A percentile compares a stretch with the other conserved stretches of the same genome.
phyloP scores from a whole-genome alignment of 2,113 vertebrate genomes.

The Equus przewalskii region DNA sequence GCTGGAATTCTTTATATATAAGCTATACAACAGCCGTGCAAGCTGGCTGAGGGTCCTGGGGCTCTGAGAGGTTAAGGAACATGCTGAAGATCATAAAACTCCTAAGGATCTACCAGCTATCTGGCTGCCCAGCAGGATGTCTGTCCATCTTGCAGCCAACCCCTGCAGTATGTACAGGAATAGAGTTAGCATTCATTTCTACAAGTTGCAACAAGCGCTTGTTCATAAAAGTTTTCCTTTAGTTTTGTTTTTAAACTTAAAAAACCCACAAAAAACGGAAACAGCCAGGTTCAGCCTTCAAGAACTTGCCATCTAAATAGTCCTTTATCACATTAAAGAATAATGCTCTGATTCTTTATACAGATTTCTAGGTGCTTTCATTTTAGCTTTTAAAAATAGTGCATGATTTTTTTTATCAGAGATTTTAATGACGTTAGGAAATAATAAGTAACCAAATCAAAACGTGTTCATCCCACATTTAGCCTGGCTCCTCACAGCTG shows the following conservation, averaged over 20 bases:
- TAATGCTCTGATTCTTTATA: not conserved
- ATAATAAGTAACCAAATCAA: not conserved
- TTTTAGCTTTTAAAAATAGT: slow-evolving; percentile 3
- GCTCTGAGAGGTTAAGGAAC: not conserved
- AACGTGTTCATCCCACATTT: slow-evolving; percentile 50
- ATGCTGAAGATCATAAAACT: not conserved
- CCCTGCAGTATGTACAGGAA: not conserved
- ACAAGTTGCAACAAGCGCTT: not conserved
- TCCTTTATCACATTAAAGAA: not conserved
- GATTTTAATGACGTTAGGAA: slow-evolving; percentile 65
- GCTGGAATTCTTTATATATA: not conserved
- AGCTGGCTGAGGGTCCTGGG: not conserved
- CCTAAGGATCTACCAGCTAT: not conserved
- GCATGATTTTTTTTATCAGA: not conserved
- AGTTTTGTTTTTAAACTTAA: slow-evolving; percentile 27
- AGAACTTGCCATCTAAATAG: not conserved
- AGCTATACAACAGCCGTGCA: not conserved
- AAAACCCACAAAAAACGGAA: not conserved
- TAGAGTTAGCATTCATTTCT: not conserved
- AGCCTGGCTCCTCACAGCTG: not conserved
- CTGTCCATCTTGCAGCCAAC: not conserved
- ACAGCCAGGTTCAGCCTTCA: not conserved
- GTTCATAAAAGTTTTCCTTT: not conserved
- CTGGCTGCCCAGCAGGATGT: not conserved
- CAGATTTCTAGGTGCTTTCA: not conserved